Percentiles rank a stretch among this genome's conserved stretches.
Evolutionary conservation across 1,140 invertebrate genomes (phyloP).

Genomic region (Calephelis nemesis): DNA sequence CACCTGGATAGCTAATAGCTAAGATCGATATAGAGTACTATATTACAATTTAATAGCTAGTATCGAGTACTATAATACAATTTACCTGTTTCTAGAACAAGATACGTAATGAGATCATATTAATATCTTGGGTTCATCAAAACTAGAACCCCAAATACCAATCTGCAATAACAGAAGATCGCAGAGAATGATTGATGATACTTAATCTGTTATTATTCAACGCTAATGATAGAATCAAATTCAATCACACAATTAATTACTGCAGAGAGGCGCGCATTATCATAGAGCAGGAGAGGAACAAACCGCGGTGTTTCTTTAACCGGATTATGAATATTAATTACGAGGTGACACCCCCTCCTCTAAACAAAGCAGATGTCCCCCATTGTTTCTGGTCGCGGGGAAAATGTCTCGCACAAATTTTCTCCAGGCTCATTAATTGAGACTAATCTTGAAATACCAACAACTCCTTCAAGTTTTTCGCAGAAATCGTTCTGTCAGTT

Average conservation of each 20-base stretch:
- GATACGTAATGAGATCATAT: too few species aligned
- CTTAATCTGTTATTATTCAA: constrained; percentile 5
- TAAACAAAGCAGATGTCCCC: constrained; percentile 32
- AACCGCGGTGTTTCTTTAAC: constrained; percentile 35
- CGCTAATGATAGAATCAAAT: constrained; percentile 13
- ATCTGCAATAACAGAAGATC: not conserved
- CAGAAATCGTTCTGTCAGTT: not conserved
- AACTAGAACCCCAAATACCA: not conserved
- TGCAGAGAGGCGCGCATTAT: constrained; percentile 24
- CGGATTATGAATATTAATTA: constrained; percentile 44
- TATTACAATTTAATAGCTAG: too few species aligned
- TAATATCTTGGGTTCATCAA: not conserved
- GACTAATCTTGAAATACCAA: not conserved
- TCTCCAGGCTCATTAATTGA: constrained; percentile 5
- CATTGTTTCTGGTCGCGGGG: constrained; percentile 25
- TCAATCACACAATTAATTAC: constrained; percentile 18
- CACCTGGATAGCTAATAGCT: too few species aligned
- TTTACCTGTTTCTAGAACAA: too few species aligned
- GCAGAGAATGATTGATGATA: not conserved
- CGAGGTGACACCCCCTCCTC: constrained; percentile 12
- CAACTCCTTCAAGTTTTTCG: not conserved
- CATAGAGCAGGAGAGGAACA: constrained; percentile 27
- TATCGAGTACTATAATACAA: too few species aligned
- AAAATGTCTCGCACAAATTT: constrained; percentile 7
- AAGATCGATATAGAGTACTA: too few species aligned